phyloP scores from a whole-genome alignment of 2,797 vertebrate species.

The Cichlasoma orientale region DNA sequence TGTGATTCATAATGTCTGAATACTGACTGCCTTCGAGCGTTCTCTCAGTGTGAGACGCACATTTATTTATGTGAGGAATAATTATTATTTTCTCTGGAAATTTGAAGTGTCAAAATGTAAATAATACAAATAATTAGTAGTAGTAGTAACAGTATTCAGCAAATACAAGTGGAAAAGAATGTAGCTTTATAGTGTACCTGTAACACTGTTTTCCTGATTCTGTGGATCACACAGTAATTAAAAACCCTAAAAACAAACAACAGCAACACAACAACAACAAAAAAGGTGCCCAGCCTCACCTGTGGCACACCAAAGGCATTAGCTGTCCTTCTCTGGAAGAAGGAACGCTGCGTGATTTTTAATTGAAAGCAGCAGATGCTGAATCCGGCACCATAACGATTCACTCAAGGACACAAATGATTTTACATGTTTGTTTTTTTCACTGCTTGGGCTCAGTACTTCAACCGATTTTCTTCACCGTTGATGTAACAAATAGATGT shows the following conservation, averaged over 20 bases:
- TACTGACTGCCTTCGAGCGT: neutral
- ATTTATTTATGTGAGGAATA: neutral
- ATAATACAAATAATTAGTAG: neutral
- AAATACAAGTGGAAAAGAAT: no score
- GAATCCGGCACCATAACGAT: neutral
- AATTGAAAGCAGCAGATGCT: neutral
- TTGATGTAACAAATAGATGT: neutral
- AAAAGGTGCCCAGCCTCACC: no score
- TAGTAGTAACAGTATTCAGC: no score
- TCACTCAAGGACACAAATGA: neutral
- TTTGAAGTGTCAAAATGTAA: neutral
- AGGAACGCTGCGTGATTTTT: no score
- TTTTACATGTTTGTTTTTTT: neutral
- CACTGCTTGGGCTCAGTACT: neutral
- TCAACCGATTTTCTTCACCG: neutral
- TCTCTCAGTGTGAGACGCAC: accelerated
- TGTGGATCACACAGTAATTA: no score
- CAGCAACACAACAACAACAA: no score
- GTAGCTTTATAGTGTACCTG: no score
- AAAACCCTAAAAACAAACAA: no score
- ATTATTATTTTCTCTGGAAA: neutral
- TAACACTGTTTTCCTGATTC: no score
- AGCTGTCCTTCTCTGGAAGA: no score
- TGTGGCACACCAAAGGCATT: no score
- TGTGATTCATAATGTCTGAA: neutral